Evolutionary conservation across 2,888 invertebrate species (phyloP), one percentile per base, ranked within the genome.

Genomic region (Parthenolecanium corni): DNA sequence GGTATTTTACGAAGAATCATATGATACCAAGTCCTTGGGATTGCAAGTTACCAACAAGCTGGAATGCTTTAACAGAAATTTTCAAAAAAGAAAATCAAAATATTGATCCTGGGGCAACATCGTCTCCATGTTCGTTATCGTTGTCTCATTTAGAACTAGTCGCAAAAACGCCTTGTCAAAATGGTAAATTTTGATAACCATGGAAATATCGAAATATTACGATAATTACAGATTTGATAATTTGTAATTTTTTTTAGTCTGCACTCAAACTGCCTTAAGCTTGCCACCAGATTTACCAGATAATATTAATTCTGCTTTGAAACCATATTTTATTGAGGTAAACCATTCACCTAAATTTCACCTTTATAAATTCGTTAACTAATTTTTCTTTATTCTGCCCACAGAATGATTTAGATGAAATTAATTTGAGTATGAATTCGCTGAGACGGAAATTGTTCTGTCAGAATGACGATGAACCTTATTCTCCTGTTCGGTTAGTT

Each of bases 241-340:
- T 40, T 2, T n/a, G 12, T 44, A 18, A 18, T 44, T 16, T 44
- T 44, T 2, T 3, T 16, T 70, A 83, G 84, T 76, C 73, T 79
- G 79, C 75, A 77, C 80, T 44, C 85, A 85, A 74, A 85, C 85
- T 25, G 72, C 79, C 64, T 74, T 85, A 66, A 79, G 82, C 25
- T 72, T 85, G 65, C 84, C 85, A 57, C 77, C 81, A 21, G 73
- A 77, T 68, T 72, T 85, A 38, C 83, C 84, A 2, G 73, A 76
- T 58, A 78, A 81, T 70, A 70, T 85, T 21, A 83, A 83, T 73
- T 78, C 80, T 68, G 73, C 78, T 38, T 73, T 85, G 20, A 77
- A 78, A 70, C 80, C 82, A 47, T 85, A 79, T 72, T 82, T 79
- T 71, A 24, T 16, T 11, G 52, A 62, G 21, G 52, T 62, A 20